Evolutionary conservation across 1,140 invertebrate genomes (phyloP).

Genomic region (Nasonia longicornis): DNA sequence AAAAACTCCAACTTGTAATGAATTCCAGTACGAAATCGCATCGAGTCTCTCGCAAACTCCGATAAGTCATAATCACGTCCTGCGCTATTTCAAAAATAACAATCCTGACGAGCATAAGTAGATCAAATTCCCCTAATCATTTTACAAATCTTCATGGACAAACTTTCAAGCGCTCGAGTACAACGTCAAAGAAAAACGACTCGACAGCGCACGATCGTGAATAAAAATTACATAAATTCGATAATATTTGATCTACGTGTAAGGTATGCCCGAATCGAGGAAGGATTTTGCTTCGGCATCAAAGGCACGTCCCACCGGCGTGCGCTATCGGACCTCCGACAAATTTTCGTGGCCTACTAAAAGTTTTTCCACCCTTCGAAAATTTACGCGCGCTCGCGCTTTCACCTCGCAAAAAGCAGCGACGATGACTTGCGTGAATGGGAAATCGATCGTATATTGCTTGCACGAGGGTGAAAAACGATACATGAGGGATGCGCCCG

Average conservation of each 20-base stretch:
- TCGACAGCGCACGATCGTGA: neutral
- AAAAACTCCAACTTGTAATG: neutral
- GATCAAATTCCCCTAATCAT: neutral
- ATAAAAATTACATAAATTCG: slow-evolving; percentile 18
- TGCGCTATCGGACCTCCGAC: neutral
- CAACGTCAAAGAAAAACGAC: neutral
- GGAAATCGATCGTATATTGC: slow-evolving; percentile 16
- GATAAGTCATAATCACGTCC: neutral
- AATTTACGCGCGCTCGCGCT: slow-evolving; percentile 15
- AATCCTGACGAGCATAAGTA: neutral
- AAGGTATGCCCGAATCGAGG: neutral
- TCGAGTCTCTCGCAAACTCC: neutral
- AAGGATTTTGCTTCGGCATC: neutral
- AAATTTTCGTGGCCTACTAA: slow-evolving; percentile 30
- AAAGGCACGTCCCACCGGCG: neutral
- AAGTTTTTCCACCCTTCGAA: slow-evolving; percentile 24
- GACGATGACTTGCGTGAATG: slow-evolving; percentile 1
- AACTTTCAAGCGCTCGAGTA: neutral
- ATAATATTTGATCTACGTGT: neutral
- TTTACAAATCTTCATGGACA: neutral
- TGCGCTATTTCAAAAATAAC: no score
- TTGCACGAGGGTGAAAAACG: slow-evolving; percentile 14
- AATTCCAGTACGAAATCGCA: neutral
- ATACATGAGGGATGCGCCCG: neutral
- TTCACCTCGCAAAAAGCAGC: slow-evolving; percentile 28